These are phyloP conservation scores for Mythimna loreyi DNA, from an alignment of 2,888 invertebrate species.

Conservation along the genomic window DNA sequence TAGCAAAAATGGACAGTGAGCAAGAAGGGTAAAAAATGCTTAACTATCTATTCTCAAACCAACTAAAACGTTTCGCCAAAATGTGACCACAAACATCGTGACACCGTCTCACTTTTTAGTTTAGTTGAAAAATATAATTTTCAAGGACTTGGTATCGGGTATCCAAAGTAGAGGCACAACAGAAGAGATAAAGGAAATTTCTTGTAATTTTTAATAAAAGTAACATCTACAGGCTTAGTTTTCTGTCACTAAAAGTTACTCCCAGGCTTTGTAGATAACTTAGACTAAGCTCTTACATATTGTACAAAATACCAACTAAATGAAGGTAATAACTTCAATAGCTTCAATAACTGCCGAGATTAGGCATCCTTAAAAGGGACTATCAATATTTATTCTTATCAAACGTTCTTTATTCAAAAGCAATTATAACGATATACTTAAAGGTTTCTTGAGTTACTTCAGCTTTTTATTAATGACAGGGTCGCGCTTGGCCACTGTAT, in stretches of 20 bases:
- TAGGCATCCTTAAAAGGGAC: neutral
- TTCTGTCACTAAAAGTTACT: neutral
- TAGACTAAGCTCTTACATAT: neutral
- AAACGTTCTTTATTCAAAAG: constrained; percentile 22
- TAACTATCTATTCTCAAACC: too few relatives aligned
- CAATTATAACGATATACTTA: constrained; percentile 13
- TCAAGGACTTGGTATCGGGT: neutral
- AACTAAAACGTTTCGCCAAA: neutral
- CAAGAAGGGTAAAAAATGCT: too few relatives aligned
- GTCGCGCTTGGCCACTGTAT: too few relatives aligned
- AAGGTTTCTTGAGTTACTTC: neutral
- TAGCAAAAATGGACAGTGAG: too few relatives aligned
- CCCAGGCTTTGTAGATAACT: neutral
- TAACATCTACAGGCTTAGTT: too few relatives aligned
- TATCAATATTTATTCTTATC: constrained; percentile 19
- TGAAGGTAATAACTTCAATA: too few relatives aligned
- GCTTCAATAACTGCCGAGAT: neutral
- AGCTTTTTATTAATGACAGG: too few relatives aligned
- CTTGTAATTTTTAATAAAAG: neutral
- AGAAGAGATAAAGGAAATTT: neutral
- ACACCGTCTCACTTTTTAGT: neutral
- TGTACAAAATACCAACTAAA: neutral
- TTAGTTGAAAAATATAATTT: neutral
- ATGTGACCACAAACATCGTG: too few relatives aligned
- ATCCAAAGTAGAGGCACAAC: neutral